phyloP scores from a whole-genome alignment of 1,140 invertebrate species.

The Cyrtorhinus lividipennis region DNA sequence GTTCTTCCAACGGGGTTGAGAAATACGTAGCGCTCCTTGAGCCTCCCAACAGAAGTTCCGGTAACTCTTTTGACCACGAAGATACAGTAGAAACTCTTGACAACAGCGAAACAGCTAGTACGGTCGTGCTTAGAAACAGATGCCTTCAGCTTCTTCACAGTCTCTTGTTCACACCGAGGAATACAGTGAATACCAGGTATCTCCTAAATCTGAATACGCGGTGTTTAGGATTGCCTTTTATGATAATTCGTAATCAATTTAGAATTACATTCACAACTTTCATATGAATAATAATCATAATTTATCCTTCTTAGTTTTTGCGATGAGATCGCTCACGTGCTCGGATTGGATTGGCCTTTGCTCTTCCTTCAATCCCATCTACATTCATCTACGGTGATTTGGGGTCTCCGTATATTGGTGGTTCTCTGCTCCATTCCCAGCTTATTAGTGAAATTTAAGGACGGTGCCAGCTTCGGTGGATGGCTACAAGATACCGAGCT shows the following conservation, averaged over 20 bases:
- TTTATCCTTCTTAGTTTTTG: constrained; percentile 42
- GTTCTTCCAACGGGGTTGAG: constrained; percentile 32
- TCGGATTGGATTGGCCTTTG: constrained; percentile 95
- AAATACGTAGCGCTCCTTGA: constrained; percentile 31
- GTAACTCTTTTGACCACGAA: constrained; percentile 21
- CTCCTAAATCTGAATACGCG: constrained; percentile 31
- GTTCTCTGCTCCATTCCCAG: constrained; percentile 64
- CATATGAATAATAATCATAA: background rate
- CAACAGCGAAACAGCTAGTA: constrained; percentile 23
- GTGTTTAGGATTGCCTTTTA: constrained; percentile 12
- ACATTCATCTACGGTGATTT: constrained; percentile 75
- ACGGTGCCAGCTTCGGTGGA: constrained; percentile 74
- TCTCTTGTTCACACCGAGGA: constrained; percentile 42
- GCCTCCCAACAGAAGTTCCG: background rate
- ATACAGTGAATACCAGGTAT: constrained; percentile 33
- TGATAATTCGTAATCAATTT: background rate
- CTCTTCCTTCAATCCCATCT: constrained; percentile 83
- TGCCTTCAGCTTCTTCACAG: constrained; percentile 66
- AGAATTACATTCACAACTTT: background rate
- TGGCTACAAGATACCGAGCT: constrained; percentile 84
- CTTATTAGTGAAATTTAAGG: constrained; percentile 61
- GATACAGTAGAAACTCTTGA: constrained; percentile 14
- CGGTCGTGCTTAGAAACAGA: constrained; percentile 63
- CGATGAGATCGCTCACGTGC: constrained; percentile 75
- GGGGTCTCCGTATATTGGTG: constrained; percentile 72